phyloP scores from a whole-genome alignment of 2,113 vertebrate genomes.

The Blennius ocellaris region DNA sequence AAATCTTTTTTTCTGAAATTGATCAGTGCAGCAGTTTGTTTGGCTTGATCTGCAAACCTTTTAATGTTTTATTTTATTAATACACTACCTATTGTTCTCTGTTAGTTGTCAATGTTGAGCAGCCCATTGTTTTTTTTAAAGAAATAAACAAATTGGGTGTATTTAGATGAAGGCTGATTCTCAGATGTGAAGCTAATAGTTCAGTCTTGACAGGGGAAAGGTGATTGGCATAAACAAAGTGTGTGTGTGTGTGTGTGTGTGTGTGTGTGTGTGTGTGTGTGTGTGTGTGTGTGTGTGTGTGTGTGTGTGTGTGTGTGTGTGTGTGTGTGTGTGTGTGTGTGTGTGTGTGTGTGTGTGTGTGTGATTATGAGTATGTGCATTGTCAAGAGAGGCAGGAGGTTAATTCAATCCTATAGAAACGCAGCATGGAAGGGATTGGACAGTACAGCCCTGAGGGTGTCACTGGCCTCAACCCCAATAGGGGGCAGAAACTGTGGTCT shows the following conservation, averaged over 20 bases:
- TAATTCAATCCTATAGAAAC: constrained; percentile 86
- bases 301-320: constrained; percentile 29
- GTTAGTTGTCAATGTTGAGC: background rate
- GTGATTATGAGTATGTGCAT: constrained; percentile 76
- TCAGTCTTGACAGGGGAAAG: constrained; percentile 61
- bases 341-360: constrained; percentile 36
- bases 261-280: constrained; percentile 53
- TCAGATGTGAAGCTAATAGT: constrained; percentile 55
- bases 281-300: constrained; percentile 71
- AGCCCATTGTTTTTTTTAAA: constrained; percentile 7
- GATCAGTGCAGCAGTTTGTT: background rate
- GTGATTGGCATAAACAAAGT: constrained; percentile 70
- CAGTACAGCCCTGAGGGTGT: constrained; percentile 80
- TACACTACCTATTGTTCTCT: background rate
- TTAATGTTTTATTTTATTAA: background rate
- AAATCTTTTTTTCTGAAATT: background rate
- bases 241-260: constrained; percentile 34
- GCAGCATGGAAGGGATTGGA: constrained; percentile 84
- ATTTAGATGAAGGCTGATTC: constrained; percentile 43
- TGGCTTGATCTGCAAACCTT: background rate
- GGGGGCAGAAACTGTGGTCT: constrained; percentile 53
- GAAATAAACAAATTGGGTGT: constrained; percentile 27
- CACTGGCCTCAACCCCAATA: constrained; percentile 79
- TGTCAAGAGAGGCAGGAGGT: constrained; percentile 80
- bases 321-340: constrained; percentile 29